Conservation (phyloP, 2,797 vertebrate species). For the Acridotheres tristis region DNA sequence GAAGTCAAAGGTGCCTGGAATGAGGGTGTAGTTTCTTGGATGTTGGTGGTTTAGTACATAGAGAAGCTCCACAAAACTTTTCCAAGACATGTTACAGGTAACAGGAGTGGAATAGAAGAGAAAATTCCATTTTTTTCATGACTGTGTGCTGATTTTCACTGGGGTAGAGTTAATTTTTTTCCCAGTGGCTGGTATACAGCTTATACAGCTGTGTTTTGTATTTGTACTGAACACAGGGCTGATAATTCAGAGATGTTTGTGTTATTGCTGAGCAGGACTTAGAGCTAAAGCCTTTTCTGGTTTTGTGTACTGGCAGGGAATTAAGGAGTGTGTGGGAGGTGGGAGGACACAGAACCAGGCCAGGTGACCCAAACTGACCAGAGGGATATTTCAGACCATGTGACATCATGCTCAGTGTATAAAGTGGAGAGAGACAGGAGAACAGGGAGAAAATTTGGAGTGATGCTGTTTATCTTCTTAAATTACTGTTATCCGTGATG, state of each 20-base stretch:
- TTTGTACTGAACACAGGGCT: not conserved
- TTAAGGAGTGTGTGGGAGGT: fast-evolving
- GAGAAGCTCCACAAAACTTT: not conserved
- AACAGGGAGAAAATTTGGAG: too few relatives aligned
- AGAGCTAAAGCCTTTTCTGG: not conserved
- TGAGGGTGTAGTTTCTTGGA: not conserved
- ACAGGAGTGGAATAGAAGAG: not conserved
- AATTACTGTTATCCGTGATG: too few relatives aligned
- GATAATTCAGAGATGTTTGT: not conserved
- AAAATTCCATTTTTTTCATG: not conserved
- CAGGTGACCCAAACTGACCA: not conserved
- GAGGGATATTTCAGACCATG: not conserved
- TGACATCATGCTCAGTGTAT: too few relatives aligned
- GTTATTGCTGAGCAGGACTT: not conserved
- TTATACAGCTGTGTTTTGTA: not conserved
- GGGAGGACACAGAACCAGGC: not conserved
- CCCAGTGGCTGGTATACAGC: too few relatives aligned
- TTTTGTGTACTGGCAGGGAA: not conserved
- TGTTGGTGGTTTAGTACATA: not conserved
- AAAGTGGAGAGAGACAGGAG: fast-evolving
- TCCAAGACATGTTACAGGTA: fast-evolving
- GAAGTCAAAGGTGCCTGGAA: not conserved
- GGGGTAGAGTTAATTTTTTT: not conserved
- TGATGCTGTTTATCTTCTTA: not conserved
- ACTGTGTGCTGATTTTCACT: not conserved